These are phyloP conservation scores for Thera britannica DNA, from an alignment of 2,888 invertebrate genomes.

Conservation along the genomic window DNA sequence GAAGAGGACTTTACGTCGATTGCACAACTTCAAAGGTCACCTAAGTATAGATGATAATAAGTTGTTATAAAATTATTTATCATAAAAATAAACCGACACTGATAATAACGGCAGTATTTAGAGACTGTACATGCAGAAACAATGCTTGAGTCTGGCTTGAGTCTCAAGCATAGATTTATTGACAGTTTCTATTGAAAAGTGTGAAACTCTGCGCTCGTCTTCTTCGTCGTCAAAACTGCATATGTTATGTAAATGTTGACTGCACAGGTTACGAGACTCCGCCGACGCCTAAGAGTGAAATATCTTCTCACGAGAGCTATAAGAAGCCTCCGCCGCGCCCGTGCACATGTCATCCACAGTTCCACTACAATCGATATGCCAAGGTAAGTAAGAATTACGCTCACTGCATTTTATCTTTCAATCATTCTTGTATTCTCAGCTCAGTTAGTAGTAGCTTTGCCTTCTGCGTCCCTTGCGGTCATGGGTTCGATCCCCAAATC, in stretches of 20 bases:
- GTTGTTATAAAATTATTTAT: too few relatives aligned
- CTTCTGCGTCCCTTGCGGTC: too few relatives aligned
- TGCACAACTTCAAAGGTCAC: conserved; percentile 71
- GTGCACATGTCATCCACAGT: conserved; percentile 65
- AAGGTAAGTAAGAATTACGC: conserved; percentile 56
- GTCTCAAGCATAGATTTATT: too few relatives aligned
- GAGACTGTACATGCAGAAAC: too few relatives aligned
- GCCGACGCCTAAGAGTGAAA: conserved; percentile 61
- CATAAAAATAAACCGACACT: too few relatives aligned
- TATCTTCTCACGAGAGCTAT: conserved; percentile 72
- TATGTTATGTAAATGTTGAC: background rate
- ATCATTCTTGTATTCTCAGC: too few relatives aligned
- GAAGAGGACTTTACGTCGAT: conserved; percentile 63
- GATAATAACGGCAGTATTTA: too few relatives aligned
- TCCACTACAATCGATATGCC: conserved; percentile 67
- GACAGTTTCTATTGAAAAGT: too few relatives aligned
- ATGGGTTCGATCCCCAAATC: too few relatives aligned
- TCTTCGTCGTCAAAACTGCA: background rate
- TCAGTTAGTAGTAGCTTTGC: too few relatives aligned
- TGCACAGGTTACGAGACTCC: conserved; percentile 68
- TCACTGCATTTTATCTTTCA: background rate
- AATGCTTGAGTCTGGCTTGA: too few relatives aligned
- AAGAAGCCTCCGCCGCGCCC: conserved; percentile 66
- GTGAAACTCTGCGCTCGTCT: too few relatives aligned
- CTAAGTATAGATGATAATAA: background rate